phyloP scores from a whole-genome alignment of 2,888 invertebrate species.

The Pseudoips prasinana region DNA sequence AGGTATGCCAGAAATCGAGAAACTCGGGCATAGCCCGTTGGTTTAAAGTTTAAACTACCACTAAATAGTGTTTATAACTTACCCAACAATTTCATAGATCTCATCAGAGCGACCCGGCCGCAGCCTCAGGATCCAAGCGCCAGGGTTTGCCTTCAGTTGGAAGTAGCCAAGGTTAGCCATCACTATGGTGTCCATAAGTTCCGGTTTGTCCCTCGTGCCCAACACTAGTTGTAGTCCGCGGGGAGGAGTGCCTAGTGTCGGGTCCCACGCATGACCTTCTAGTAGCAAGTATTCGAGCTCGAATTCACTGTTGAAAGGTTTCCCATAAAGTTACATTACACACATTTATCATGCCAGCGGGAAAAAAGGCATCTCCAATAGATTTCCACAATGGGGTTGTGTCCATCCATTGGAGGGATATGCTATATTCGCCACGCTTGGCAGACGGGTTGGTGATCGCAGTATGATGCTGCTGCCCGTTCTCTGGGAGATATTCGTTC shows the following conservation, averaged over 20 bases:
- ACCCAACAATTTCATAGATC: slow-evolving; percentile 95
- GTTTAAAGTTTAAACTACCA: too few species aligned
- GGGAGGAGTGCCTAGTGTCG: slow-evolving; percentile 94
- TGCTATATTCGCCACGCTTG: too few species aligned
- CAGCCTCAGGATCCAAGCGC: slow-evolving; percentile 94
- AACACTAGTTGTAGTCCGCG: slow-evolving; percentile 98
- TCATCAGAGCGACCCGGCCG: slow-evolving; percentile 97
- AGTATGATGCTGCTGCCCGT: too few species aligned
- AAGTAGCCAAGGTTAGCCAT: slow-evolving; percentile 99
- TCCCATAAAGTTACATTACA: too few species aligned
- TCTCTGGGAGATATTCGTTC: too few species aligned
- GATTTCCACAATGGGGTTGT: too few species aligned
- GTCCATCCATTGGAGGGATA: too few species aligned
- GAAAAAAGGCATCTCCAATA: too few species aligned
- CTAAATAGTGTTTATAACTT: slow-evolving; percentile 37
- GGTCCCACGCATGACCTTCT: slow-evolving; percentile 98
- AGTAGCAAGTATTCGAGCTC: slow-evolving; percentile 96
- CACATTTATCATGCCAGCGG: too few species aligned
- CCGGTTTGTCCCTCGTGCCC: slow-evolving; percentile 90
- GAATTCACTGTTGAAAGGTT: slow-evolving; percentile 88
- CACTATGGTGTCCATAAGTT: slow-evolving; percentile 97
- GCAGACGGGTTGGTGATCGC: too few species aligned
- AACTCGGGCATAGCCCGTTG: too few species aligned
- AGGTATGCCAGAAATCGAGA: too few species aligned
- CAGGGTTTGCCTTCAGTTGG: slow-evolving; percentile 97